phyloP scores from a whole-genome alignment of 2,113 vertebrate genomes.

The Pachycephala philippinensis region DNA sequence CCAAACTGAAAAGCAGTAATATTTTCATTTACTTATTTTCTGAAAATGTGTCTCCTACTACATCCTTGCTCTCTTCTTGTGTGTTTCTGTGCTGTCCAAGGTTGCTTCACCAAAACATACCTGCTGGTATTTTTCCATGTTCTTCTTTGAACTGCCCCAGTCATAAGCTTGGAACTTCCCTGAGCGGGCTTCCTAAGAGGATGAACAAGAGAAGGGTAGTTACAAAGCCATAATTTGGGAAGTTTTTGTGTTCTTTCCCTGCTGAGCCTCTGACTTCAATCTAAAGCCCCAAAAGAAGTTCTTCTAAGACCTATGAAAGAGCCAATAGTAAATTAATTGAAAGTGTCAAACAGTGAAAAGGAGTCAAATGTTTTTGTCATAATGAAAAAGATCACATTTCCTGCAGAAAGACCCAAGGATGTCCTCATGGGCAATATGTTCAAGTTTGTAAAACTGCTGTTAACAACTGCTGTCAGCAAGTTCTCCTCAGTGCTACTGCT shows the following conservation, averaged over 20 bases:
- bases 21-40: not conserved
- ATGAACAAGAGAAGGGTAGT: not conserved
- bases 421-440: not conserved
- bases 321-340: not conserved
- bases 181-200: not conserved
- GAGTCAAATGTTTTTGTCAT: not conserved
- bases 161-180: slow-evolving; percentile 50
- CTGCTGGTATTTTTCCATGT: slow-evolving; percentile 19
- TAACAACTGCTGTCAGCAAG: not conserved
- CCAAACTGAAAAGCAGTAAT: not conserved
- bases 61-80: not conserved
- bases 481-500: not conserved
- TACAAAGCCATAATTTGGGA: not conserved
- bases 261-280: not conserved
- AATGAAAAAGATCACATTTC: fast-evolving
- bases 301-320: not conserved
- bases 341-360: not conserved
- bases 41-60: not conserved
- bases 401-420: not conserved
- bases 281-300: not conserved
- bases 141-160: slow-evolving; percentile 31
- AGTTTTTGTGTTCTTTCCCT: not conserved
- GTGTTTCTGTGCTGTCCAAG: not conserved
- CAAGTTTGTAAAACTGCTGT: not conserved
- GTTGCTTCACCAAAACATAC: not conserved